Evolutionary conservation across 2,113 vertebrate species (phyloP), one percentile per base, ranked within the genome.

Genomic region (Andinoacara biseriatus): DNA sequence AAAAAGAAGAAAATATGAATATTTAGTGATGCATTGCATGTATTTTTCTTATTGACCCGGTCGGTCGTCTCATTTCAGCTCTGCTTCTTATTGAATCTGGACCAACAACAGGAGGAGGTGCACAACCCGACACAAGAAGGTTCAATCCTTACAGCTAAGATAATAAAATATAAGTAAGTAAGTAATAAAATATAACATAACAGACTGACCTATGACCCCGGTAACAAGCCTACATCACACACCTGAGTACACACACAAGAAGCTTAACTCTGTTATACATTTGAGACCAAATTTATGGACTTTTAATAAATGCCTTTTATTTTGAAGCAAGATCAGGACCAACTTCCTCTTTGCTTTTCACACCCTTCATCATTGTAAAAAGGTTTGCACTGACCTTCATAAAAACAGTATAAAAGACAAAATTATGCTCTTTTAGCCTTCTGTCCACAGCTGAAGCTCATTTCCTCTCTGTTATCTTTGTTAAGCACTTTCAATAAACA

Each of bases 1-100:
- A 61, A 75, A 84, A 80, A 58, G 63, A 15, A 63, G 18, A 46
- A 61, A 72, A 83, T 15, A 58, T 58, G 31, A 72, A 83, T 65
- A 11, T 65, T 83, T 60, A 54, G 11, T 69, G 24, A 18, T 59
- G 58, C 57, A 5, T 62, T 61, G 56, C 31, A 62, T 46, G 26
- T 3, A 5, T 10, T 29, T 67, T 72, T 9, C 31, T 59, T n/a
- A 14, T 35, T 63, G 52, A 14, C 2, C 7, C 3, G 4, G 5
- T 3, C 3, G 29, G 3, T 29, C 24, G 40, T 24, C n/a, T 63
- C 3, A 74, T 80, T 77, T 59, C 22, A 78, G 7, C 38, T 58
- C 38, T 18, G 43, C 22, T 33, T 80, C 26, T 17, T 22, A 18
- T 26, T 80, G 15, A 56, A 13, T 43, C 38, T 62, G 18, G 8